Base-by-base conservation (phyloP, 2,113 vertebrate genomes). In the Hippocampus zosterae region DNA sequence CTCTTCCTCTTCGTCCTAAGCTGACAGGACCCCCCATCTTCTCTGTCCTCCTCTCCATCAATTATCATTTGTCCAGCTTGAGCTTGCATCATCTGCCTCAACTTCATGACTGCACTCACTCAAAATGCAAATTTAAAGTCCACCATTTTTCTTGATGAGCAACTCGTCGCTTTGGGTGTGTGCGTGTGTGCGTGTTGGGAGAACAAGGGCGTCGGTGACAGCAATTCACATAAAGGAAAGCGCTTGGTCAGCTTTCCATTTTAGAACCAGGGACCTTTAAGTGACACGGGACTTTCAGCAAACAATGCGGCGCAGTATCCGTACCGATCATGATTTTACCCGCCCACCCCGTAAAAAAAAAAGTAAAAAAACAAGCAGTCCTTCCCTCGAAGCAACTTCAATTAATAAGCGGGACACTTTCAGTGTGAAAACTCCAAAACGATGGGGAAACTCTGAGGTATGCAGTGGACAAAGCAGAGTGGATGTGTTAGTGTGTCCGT, bases 11-110 rank as follows among this genome's bases (percentile, higher is more conserved):
- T 80, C 80, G 74, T 81, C 78, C 80, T 73, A 75, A 85, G 85
- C 77, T 88, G 87, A 90, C 90, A 89, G 83, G 87, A 91, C 90
- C 89, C 79, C 89, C 88, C 85, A 80, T 56, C 69, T 29, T n/a
- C 65, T 65, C 65, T 66, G 44, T 69, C 67, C 9, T 69, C 41
- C 69, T 64, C 79, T 70, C 79, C 76, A 81, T 82, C 82, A 81
- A 77, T 86, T 82, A 76, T 80, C 84, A 85, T 81, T 85, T 84
- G 76, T 82, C 81, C 81, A 78, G 48, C 70, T 55, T 79, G 73
- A 81, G 74, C 66, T 74, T 69, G 83, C 77, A 83, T 81, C 81
- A 83, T 86, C 79, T 75, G 73, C 68, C 61, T 65, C 63, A 73
- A 81, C 81, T 83, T 79, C 73, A 71, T 70, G 65, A 68, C 68